Percentiles rank a stretch among this genome's conserved stretches.
Conservation (phyloP, 2,113 vertebrate species). For the Murina feae region DNA sequence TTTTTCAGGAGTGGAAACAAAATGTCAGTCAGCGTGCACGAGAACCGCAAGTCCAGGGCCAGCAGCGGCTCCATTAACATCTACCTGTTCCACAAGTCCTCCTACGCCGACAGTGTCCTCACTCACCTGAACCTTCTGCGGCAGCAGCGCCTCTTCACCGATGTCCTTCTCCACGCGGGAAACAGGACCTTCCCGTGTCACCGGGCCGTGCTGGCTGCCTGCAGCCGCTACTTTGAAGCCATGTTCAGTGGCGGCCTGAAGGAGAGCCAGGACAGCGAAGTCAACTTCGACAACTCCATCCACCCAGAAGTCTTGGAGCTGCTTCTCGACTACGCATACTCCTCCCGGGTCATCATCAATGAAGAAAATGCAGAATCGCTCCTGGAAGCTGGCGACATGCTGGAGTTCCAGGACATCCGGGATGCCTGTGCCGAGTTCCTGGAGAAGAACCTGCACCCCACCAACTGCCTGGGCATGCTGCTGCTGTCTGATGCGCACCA, state of each 20-base stretch:
- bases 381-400: conserved; percentile 86
- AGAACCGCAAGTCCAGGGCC: conserved; percentile 88
- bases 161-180: conserved; percentile 86
- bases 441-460: conserved; percentile 87
- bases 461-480: conserved; percentile 88
- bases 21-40: conserved; percentile 88
- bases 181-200: conserved; percentile 87
- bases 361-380: conserved; percentile 87
- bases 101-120: conserved; percentile 88
- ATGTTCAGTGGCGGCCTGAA: conserved; percentile 88
- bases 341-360: conserved; percentile 87
- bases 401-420: conserved; percentile 87
- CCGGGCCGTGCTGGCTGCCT: conserved; percentile 85
- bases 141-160: conserved; percentile 87
- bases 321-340: conserved; percentile 86
- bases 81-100: conserved; percentile 87
- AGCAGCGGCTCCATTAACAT: conserved; percentile 89
- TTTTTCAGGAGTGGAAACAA: conserved; percentile 81
- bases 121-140: conserved; percentile 86
- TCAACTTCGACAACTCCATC: conserved; percentile 87
- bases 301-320: conserved; percentile 87
- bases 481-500: conserved; percentile 86
- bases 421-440: conserved; percentile 88
- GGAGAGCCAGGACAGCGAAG: conserved; percentile 87
- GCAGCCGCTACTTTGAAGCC: conserved; percentile 87